Percentiles rank a stretch among this genome's conserved stretches.
Conservation (phyloP, 2,797 vertebrate species). For the Macroramphosus scolopax region DNA sequence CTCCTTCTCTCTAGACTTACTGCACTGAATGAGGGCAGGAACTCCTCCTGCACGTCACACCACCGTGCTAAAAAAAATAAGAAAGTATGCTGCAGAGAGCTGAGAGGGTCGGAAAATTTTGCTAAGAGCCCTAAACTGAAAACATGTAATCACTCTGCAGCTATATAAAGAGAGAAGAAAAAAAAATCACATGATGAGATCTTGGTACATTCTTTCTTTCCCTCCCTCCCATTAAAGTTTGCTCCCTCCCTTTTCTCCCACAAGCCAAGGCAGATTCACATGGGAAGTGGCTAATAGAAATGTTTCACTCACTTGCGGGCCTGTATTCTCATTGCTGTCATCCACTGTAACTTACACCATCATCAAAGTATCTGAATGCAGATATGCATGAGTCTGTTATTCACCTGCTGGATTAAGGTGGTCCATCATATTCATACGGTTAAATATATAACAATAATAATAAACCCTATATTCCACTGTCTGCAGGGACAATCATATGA, state of each 20-base stretch:
- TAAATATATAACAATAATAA: too few relatives aligned
- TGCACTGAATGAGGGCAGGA: slow-evolving; percentile 57
- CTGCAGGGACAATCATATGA: too few relatives aligned
- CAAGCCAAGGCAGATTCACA: slow-evolving; percentile 74
- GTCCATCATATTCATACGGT: too few relatives aligned
- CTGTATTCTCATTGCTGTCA: slow-evolving; percentile 23
- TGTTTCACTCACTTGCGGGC: slow-evolving; percentile 33
- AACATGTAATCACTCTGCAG: slow-evolving; percentile 62
- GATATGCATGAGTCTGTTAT: too few relatives aligned
- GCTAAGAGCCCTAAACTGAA: slow-evolving; percentile 52
- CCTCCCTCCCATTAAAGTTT: slow-evolving; percentile 59
- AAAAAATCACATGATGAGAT: slow-evolving; percentile 64
- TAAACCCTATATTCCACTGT: too few relatives aligned
- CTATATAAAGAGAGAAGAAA: slow-evolving; percentile 40
- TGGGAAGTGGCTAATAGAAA: slow-evolving; percentile 60
- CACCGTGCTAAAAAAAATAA: slow-evolving; percentile 38
- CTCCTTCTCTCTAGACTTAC: slow-evolving; percentile 37
- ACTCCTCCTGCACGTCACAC: slow-evolving; percentile 69
- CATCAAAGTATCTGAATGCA: too few relatives aligned
- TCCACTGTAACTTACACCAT: slow-evolving; percentile 12
- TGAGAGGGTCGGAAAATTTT: slow-evolving; percentile 64
- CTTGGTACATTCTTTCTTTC: slow-evolving; percentile 65
- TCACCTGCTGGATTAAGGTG: too few relatives aligned
- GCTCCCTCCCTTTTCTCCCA: slow-evolving; percentile 70
- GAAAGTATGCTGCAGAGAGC: slow-evolving; percentile 58